These are phyloP conservation scores for Drosophila basisetae DNA, from an alignment of 2,888 invertebrate species.

Conservation along the genomic window DNA sequence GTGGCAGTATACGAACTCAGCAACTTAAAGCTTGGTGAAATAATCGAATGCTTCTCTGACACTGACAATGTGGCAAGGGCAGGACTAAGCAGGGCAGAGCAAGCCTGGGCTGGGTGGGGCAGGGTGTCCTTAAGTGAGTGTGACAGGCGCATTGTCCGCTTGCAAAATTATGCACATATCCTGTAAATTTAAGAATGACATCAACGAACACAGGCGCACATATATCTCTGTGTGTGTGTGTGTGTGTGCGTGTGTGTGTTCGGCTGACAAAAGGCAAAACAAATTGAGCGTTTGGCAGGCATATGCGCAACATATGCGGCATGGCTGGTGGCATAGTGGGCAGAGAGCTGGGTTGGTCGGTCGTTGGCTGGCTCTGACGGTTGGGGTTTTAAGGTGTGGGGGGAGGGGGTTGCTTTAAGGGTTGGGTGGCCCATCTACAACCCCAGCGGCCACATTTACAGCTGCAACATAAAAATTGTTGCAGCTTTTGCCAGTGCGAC, in stretches of 20 bases:
- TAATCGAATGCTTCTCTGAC: conserved; percentile 1
- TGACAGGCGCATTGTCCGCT: conserved; percentile 55
- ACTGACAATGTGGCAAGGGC: conserved; percentile 2
- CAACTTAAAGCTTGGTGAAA: not conserved
- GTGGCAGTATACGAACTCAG: not conserved
- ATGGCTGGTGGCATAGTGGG: conserved; percentile 22
- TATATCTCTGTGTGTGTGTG: not conserved
- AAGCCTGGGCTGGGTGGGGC: not conserved
- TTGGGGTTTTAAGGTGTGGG: conserved; percentile 5
- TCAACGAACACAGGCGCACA: conserved; percentile 39
- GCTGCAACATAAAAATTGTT: conserved; percentile 73
- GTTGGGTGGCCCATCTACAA: conserved; percentile 7
- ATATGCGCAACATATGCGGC: conserved; percentile 51
- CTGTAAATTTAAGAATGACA: conserved; percentile 75
- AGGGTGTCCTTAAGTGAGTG: conserved; percentile 31
- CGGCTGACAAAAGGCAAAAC: conserved; percentile 72
- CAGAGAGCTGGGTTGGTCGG: not conserved
- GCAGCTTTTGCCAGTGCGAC: conserved; percentile 66
- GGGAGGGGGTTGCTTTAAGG: not conserved
- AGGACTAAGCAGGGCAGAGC: not conserved
- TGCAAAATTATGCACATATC: conserved; percentile 75
- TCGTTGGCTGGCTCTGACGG: conserved; percentile 4
- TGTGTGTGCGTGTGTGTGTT: not conserved
- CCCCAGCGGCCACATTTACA: conserved; percentile 56
- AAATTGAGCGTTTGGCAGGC: conserved; percentile 71